Evolutionary conservation across 1,140 invertebrate species (phyloP).

Genomic region (Metopolophium dirhodum): DNA sequence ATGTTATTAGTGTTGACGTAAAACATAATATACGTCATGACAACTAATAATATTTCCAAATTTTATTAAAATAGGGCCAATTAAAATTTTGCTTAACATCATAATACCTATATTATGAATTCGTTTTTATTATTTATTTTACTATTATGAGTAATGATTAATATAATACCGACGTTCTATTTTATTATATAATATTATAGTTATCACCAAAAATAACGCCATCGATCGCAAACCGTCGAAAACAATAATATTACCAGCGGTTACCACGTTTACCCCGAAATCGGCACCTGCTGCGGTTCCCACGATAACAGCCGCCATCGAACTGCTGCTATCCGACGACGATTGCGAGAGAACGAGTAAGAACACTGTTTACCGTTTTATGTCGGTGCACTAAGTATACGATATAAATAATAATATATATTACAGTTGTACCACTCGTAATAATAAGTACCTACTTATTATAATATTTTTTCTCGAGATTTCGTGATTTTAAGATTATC

Average conservation of each 20-base stretch:
- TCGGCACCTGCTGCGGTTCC: background rate
- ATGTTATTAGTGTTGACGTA: no score
- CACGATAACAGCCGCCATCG: background rate
- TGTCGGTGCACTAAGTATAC: background rate
- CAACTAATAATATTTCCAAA: no score
- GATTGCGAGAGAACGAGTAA: background rate
- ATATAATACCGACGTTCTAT: background rate
- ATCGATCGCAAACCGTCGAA: background rate
- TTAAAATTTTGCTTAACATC: background rate
- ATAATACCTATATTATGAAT: background rate
- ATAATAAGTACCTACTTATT: no score
- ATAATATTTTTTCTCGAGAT: no score
- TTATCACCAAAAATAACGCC: background rate
- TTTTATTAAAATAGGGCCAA: no score
- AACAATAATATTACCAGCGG: background rate
- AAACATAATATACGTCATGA: no score
- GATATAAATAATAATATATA: background rate
- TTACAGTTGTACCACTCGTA: background rate
- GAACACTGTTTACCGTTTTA: background rate
- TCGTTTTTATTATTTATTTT: background rate
- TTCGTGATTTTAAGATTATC: no score
- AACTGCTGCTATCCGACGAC: background rate
- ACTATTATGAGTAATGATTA: background rate
- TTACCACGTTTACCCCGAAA: background rate
- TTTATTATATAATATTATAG: background rate